These are phyloP conservation scores for Bacillus rossius DNA, from an alignment of 1,140 invertebrate species.

Conservation along the genomic window DNA sequence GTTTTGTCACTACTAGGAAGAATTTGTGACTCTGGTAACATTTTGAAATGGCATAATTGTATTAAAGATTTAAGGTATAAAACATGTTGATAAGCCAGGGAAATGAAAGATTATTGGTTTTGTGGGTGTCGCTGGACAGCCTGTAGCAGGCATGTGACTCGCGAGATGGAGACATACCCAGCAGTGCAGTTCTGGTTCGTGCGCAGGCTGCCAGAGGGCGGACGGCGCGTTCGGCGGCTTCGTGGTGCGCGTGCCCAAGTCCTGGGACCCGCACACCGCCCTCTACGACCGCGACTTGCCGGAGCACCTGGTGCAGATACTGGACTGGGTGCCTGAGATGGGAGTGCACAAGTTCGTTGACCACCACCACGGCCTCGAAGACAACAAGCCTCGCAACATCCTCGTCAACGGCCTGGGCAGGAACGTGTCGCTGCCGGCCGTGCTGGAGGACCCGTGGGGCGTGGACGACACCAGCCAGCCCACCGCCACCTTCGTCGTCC, in stretches of 20 bases:
- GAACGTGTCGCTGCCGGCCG: slow-evolving; percentile 42
- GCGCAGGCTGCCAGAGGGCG: slow-evolving; percentile 65
- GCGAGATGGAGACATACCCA: no score
- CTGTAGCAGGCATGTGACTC: no score
- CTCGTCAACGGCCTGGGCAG: slow-evolving; percentile 73
- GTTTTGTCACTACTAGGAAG: no score
- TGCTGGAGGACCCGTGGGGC: slow-evolving; percentile 28
- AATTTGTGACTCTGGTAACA: no score
- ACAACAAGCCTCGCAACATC: slow-evolving; percentile 71
- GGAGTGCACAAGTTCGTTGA: slow-evolving; percentile 63
- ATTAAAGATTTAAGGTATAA: no score
- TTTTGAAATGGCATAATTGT: no score
- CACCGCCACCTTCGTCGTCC: slow-evolving; percentile 51
- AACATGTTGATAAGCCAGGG: no score
- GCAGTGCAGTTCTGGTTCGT: background rate
- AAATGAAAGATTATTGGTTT: no score
- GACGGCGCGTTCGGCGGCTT: slow-evolving; percentile 76
- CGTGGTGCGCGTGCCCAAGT: slow-evolving; percentile 56
- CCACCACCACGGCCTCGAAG: slow-evolving; percentile 70
- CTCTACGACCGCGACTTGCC: slow-evolving; percentile 65
- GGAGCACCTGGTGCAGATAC: slow-evolving; percentile 53
- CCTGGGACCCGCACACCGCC: slow-evolving; percentile 49
- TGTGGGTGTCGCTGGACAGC: no score
- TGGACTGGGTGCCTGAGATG: slow-evolving; percentile 72
- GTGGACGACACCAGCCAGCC: slow-evolving; percentile 35